Conservation (phyloP, 30 jellyfish, hydroid and myxozoan genomes). For the Chrysaora quinquecirrha region DNA sequence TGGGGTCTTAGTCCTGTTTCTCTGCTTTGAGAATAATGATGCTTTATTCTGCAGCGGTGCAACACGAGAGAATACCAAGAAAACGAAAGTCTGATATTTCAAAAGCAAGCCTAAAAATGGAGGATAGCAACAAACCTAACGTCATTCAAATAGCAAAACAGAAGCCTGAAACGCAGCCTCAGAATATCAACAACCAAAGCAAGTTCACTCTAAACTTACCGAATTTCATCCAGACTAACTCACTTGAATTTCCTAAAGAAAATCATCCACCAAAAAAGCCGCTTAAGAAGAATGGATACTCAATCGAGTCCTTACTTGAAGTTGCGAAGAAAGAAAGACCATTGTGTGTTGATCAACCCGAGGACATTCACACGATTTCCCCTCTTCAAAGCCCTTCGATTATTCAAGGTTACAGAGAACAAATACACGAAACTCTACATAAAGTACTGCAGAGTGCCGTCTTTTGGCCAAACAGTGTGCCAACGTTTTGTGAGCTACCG, state of each 20-base stretch:
- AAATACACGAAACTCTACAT: conserved; percentile 55
- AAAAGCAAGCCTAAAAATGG: not conserved
- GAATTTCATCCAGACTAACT: conserved; percentile 7
- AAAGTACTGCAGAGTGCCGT: conserved; percentile 58
- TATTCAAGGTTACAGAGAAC: conserved; percentile 42
- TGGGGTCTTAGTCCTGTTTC: too few relatives aligned
- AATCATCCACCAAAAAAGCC: conserved; percentile 65
- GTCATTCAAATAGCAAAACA: not conserved
- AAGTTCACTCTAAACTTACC: not conserved
- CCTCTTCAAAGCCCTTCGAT: conserved; percentile 73
- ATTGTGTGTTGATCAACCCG: conserved; percentile 18
- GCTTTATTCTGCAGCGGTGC: conserved; percentile 75
- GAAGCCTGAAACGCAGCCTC: not conserved
- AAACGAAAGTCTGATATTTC: conserved; percentile 28
- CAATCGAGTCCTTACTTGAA: conserved; percentile 88
- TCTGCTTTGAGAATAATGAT: too few relatives aligned
- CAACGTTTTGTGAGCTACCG: conserved; percentile 83
- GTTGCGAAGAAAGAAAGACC: conserved; percentile 75
- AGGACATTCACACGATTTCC: conserved; percentile 43
- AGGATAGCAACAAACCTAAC: not conserved
- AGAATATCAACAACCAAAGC: conserved; percentile 9
- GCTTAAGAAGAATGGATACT: conserved; percentile 72
- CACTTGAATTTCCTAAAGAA: conserved; percentile 56
- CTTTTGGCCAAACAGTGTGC: conserved; percentile 76
- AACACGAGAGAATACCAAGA: conserved; percentile 90